phyloP scores from a whole-genome alignment of 2,797 vertebrate species.

The Eidolon dupreanum region DNA sequence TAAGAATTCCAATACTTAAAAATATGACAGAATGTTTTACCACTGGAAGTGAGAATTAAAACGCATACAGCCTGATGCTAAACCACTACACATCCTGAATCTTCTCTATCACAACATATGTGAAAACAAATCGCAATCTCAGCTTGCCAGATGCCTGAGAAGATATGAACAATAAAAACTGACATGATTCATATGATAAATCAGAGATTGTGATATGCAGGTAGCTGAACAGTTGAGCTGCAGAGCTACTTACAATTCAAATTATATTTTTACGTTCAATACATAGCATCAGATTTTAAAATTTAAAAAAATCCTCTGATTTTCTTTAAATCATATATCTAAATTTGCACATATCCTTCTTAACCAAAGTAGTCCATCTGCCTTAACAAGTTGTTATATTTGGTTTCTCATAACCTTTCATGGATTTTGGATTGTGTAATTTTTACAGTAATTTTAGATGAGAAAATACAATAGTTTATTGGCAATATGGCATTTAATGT shows the following conservation, averaged over 20 bases:
- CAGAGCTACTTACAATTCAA: slow-evolving; percentile 61
- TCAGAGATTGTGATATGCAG: slow-evolving; percentile 69
- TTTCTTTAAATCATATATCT: slow-evolving; percentile 79
- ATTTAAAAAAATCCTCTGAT: slow-evolving; percentile 77
- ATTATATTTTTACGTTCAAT: slow-evolving; percentile 73
- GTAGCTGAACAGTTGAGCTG: slow-evolving; percentile 75
- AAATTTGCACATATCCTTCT: slow-evolving; percentile 79
- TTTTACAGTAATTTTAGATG: slow-evolving; percentile 75
- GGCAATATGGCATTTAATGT: slow-evolving; percentile 67
- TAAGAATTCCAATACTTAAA: slow-evolving; percentile 76
- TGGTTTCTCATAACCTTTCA: slow-evolving; percentile 81
- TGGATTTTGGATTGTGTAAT: slow-evolving; percentile 77
- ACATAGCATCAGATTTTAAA: slow-evolving; percentile 72
- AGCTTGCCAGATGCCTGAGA: slow-evolving; percentile 81
- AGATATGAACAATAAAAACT: slow-evolving; percentile 73
- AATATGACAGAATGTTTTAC: slow-evolving; percentile 85
- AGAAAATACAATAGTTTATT: slow-evolving; percentile 76
- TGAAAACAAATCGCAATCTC: slow-evolving; percentile 80
- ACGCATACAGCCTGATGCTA: slow-evolving; percentile 82
- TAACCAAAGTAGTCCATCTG: slow-evolving; percentile 81
- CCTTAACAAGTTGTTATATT: slow-evolving; percentile 82
- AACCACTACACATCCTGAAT: slow-evolving; percentile 83
- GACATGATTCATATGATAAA: slow-evolving; percentile 57
- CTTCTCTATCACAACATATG: slow-evolving; percentile 84
- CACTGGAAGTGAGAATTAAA: slow-evolving; percentile 86